Percentiles rank a stretch among this genome's conserved stretches.
Evolutionary conservation across 2,888 invertebrate species (phyloP).

Genomic region (Volucella inflata): DNA sequence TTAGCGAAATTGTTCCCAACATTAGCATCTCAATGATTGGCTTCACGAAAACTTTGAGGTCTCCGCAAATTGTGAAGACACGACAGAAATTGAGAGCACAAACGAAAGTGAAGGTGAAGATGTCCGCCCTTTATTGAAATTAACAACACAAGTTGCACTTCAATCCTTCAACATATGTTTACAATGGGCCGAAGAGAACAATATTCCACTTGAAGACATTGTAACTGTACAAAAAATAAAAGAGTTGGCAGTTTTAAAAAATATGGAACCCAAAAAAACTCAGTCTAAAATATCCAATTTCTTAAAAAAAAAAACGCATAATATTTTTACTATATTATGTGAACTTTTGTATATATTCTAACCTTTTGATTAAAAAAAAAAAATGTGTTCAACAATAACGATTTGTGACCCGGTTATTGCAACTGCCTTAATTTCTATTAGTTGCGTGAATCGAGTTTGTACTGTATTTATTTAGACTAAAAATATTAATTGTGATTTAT

Average conservation of each 20-base stretch:
- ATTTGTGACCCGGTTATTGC: no score
- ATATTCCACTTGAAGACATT: slow-evolving; percentile 1
- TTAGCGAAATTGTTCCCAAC: neutral
- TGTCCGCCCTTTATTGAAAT: no score
- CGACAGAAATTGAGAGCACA: slow-evolving; percentile 2
- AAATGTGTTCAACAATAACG: no score
- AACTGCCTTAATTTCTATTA: no score
- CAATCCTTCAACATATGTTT: slow-evolving; percentile 4
- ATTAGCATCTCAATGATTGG: slow-evolving; percentile 64
- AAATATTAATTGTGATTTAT: neutral
- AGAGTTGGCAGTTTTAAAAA: neutral
- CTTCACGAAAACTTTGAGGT: slow-evolving; percentile 61
- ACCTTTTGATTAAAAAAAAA: no score
- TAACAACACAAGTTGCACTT: neutral
- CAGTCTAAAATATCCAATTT: no score
- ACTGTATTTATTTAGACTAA: no score
- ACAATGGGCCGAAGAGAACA: slow-evolving; percentile 6
- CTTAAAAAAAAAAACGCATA: no score
- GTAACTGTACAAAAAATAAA: neutral
- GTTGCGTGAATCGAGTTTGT: no score
- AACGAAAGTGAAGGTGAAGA: no score
- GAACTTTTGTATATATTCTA: no score
- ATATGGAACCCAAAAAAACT: neutral
- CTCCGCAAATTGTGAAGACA: slow-evolving; percentile 34
- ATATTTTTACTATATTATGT: no score